A percentile compares a stretch with the other conserved stretches of the same genome.
phyloP scores from a whole-genome alignment of 2,797 vertebrate genomes.

The Mormyrus proboscirostris region DNA sequence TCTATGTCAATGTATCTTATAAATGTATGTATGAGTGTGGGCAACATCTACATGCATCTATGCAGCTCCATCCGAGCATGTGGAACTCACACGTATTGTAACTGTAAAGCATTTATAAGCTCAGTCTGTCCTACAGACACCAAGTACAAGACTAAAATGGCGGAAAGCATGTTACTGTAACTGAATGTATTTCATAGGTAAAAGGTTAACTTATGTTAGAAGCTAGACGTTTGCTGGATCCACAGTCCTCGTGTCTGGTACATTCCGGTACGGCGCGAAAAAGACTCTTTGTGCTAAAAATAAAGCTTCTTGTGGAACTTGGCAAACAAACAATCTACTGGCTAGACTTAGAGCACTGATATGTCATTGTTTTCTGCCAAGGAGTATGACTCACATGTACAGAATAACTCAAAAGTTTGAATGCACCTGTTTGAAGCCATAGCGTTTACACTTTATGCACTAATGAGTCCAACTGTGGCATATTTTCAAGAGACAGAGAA shows the following conservation, averaged over 20 bases:
- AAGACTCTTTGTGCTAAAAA: background rate
- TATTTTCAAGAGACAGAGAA: background rate
- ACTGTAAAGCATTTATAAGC: background rate
- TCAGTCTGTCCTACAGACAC: background rate
- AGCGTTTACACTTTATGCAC: background rate
- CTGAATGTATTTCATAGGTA: background rate
- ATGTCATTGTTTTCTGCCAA: background rate
- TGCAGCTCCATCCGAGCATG: background rate
- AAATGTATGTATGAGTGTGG: background rate
- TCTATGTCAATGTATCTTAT: background rate
- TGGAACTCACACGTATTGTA: background rate
- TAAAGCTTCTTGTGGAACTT: background rate
- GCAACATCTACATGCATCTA: background rate
- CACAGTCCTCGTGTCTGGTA: background rate
- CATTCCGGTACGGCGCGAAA: background rate
- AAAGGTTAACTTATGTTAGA: background rate
- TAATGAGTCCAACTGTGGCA: background rate
- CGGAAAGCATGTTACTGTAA: background rate
- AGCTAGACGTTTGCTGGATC: background rate
- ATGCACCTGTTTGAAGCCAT: background rate
- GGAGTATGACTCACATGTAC: background rate
- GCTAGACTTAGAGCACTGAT: background rate
- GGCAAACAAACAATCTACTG: background rate
- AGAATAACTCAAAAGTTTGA: background rate
- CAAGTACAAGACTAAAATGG: background rate